Percentiles rank a stretch among this genome's conserved stretches.
Conservation (phyloP, 2,113 vertebrate genomes). For the Eleginops maclovinus region DNA sequence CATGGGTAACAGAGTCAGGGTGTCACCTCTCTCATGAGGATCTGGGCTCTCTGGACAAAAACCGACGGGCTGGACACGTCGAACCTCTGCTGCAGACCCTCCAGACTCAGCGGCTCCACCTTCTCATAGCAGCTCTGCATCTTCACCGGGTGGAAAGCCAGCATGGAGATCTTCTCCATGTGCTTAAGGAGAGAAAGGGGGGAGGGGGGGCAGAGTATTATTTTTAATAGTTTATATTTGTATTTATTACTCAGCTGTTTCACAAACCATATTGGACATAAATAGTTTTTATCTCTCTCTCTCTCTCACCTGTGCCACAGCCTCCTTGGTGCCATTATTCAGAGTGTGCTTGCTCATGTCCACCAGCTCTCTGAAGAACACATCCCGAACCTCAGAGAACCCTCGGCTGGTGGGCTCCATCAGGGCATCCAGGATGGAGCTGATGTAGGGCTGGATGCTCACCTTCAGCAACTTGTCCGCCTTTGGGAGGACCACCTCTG, state of each 20-base stretch:
- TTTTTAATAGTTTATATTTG: not conserved
- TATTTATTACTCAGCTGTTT: not conserved
- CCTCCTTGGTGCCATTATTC: conserved; percentile 89
- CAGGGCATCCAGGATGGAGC: conserved; percentile 94
- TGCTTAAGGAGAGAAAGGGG: conserved; percentile 78
- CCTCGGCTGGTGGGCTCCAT: conserved; percentile 96
- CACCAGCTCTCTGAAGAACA: conserved; percentile 93
- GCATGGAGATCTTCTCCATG: conserved; percentile 94
- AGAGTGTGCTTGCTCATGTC: conserved; percentile 94
- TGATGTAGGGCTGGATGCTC: conserved; percentile 93
- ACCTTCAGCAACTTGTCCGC: conserved; percentile 93
- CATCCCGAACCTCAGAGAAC: conserved; percentile 90
- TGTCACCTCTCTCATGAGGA: conserved; percentile 94
- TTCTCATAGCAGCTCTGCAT: conserved; percentile 95
- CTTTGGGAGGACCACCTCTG: conserved; percentile 90
- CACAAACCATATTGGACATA: not conserved
- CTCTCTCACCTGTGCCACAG: conserved; percentile 90
- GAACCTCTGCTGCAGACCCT: conserved; percentile 93
- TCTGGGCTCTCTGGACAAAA: conserved; percentile 94
- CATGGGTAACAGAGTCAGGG: not conserved
- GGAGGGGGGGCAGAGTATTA: not conserved
- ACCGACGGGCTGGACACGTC: conserved; percentile 91
- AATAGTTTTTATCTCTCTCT: not conserved
- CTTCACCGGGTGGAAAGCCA: conserved; percentile 94
- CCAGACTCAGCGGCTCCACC: conserved; percentile 91